phyloP scores from a whole-genome alignment of 2,888 invertebrate genomes.

The Actias luna region DNA sequence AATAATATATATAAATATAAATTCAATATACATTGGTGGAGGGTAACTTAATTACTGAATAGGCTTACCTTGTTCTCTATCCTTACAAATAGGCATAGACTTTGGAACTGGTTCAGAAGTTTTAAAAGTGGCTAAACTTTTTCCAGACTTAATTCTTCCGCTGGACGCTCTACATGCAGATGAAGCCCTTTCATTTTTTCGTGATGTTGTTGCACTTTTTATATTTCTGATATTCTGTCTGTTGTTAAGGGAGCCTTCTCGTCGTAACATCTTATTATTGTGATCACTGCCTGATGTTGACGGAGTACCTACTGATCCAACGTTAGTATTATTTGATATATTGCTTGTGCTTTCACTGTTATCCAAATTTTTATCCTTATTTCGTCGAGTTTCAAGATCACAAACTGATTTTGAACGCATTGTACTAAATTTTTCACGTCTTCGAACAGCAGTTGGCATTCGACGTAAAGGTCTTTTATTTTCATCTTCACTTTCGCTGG shows the following conservation, averaged over 20 bases:
- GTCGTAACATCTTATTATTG: slow-evolving; percentile 59
- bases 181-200: slow-evolving; percentile 70
- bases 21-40: not conserved
- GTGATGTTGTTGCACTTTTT: slow-evolving; percentile 74
- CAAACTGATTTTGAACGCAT: slow-evolving; percentile 76
- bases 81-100: slow-evolving; percentile 78
- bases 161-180: slow-evolving; percentile 83
- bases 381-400: slow-evolving; percentile 68
- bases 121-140: slow-evolving; percentile 71
- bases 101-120: slow-evolving; percentile 77
- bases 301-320: slow-evolving; percentile 69
- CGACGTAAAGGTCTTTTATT: slow-evolving; percentile 61
- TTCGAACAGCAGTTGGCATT: slow-evolving; percentile 63
- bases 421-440: slow-evolving; percentile 66
- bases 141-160: slow-evolving; percentile 82
- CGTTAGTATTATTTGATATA: slow-evolving; percentile 67
- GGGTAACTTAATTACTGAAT: slow-evolving; percentile 5
- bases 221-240: slow-evolving; percentile 66
- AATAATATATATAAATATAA: too few species aligned
- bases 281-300: slow-evolving; percentile 76
- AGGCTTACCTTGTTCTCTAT: slow-evolving; percentile 85
- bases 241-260: slow-evolving; percentile 67
- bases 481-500: slow-evolving; percentile 75
- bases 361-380: slow-evolving; percentile 59
- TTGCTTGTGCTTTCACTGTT: slow-evolving; percentile 71